Percentiles rank a stretch among this genome's conserved stretches.
These are phyloP conservation scores for Nesometra sesokonis DNA, from an alignment of 35 echinoderm and acorn worm species.

Conservation along the genomic window DNA sequence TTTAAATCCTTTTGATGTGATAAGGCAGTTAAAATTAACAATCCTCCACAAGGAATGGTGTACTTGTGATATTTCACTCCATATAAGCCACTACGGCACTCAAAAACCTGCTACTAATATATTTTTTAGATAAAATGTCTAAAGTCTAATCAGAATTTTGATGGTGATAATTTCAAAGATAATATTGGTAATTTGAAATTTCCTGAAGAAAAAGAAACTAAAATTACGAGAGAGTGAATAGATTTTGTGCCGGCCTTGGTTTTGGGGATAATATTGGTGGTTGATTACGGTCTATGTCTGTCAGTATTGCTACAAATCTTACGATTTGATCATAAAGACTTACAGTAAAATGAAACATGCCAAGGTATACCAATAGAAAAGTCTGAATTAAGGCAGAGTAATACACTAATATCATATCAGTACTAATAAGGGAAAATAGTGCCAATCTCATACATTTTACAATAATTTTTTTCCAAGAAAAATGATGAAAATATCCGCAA, in stretches of 20 bases:
- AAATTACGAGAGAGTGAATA: not conserved
- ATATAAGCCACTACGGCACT: not conserved
- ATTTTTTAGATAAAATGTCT: not conserved
- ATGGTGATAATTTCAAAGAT: not conserved
- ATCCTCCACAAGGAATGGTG: no score
- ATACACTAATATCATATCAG: no score
- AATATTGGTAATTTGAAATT: not conserved
- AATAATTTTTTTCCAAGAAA: no score
- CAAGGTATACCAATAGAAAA: not conserved
- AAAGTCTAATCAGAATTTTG: not conserved
- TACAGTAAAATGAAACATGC: not conserved
- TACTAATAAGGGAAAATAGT: no score
- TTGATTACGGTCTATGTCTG: not conserved
- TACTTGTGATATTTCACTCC: not conserved
- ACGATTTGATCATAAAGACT: not conserved
- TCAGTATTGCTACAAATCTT: not conserved
- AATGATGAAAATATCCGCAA: no score
- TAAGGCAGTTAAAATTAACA: no score
- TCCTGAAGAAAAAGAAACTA: not conserved
- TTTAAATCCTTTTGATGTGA: no score
- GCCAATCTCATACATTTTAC: no score
- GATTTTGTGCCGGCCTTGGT: not conserved
- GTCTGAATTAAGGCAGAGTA: no score
- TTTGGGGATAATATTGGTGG: not conserved
- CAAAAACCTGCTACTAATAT: not conserved